Base-by-base conservation (phyloP, 2,113 vertebrate genomes). In the Lycocorax pyrrhopterus region DNA sequence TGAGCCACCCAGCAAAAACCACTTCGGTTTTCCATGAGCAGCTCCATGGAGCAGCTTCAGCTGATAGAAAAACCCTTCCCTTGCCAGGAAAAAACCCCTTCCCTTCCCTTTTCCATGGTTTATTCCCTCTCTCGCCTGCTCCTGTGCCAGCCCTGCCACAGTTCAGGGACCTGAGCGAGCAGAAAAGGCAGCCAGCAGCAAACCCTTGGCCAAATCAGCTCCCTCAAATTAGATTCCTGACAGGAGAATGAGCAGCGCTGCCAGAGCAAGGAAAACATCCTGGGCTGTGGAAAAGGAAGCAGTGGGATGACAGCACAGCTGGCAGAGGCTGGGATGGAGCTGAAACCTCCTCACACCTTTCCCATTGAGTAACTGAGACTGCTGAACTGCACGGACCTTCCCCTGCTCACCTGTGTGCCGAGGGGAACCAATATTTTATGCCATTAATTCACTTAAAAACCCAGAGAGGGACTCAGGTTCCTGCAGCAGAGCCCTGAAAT, bases 81-180 rank as follows among this genome's bases (percentile, higher is more conserved):
- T 6, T 53, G 78, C 29, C 55, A 59, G 64, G 51, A 47, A 47
- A 25, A 25, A 41, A 49, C 11, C 62, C 21, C 43, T 39, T 4
- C 16, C 33, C 13, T 58, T 37, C 3, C 18, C 10, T 66, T 33
- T 37, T 22, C 63, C 33, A 1, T 0, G 0, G 33, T 12, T 27
- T 9, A 1, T 53, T 76, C 55, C 74, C 55, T 37, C 52, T 39
- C 67, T 64, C 1, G 1, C 33, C 49, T 27, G 1, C 10, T 68
- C 30, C 47, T 11, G 33, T 63, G 84, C 68, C 84, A 94, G 37
- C 44, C 18, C 49, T 12, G 44, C 56, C 84, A 44, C 55, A 52
- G 68, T 3, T 74, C 64, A 74, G 77, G 51, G 51, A 64, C 68
- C 81, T 37, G 64, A 89, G 59, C 1, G 66, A 59, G 90, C 72